These are phyloP conservation scores for Oncorhynchus masou DNA, from an alignment of 2,113 vertebrate genomes.

Conservation along the genomic window DNA sequence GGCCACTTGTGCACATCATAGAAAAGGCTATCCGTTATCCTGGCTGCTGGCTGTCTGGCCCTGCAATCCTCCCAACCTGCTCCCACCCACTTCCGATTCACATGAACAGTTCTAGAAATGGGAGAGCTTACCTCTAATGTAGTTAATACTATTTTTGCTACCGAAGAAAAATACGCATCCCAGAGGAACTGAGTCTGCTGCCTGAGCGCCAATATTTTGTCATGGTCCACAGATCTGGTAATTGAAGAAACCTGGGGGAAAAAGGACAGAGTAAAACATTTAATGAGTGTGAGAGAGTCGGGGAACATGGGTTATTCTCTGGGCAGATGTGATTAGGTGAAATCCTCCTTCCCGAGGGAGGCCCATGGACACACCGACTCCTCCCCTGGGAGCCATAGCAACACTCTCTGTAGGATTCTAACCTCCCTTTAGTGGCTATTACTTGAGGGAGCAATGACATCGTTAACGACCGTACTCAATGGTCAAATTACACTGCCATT, in stretches of 20 bases:
- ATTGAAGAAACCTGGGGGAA: slow-evolving; percentile 73
- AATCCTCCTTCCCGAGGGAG: slow-evolving; percentile 17
- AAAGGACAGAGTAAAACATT: slow-evolving; percentile 14
- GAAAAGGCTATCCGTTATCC: slow-evolving; percentile 28
- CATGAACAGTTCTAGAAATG: slow-evolving; percentile 7
- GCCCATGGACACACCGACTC: background rate
- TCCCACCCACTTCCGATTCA: background rate
- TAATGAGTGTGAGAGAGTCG: slow-evolving; percentile 36
- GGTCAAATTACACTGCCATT: too few relatives aligned
- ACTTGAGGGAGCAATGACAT: background rate
- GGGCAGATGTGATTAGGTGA: slow-evolving; percentile 34
- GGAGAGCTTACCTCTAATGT: slow-evolving; percentile 74
- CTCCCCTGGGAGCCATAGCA: background rate
- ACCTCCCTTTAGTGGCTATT: background rate
- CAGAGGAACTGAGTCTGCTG: slow-evolving; percentile 79
- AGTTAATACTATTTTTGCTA: slow-evolving; percentile 77
- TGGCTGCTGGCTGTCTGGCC: slow-evolving; percentile 8
- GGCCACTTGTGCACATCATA: slow-evolving; percentile 17
- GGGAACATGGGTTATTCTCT: slow-evolving; percentile 41
- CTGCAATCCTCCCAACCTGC: background rate
- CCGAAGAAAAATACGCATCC: slow-evolving; percentile 81
- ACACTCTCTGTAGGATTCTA: background rate
- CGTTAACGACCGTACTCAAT: background rate
- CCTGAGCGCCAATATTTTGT: slow-evolving; percentile 72
- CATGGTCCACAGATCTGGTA: slow-evolving; percentile 68